Evolutionary conservation across 1,140 invertebrate species (phyloP).

Genomic region (Euwallacea fornicatus): DNA sequence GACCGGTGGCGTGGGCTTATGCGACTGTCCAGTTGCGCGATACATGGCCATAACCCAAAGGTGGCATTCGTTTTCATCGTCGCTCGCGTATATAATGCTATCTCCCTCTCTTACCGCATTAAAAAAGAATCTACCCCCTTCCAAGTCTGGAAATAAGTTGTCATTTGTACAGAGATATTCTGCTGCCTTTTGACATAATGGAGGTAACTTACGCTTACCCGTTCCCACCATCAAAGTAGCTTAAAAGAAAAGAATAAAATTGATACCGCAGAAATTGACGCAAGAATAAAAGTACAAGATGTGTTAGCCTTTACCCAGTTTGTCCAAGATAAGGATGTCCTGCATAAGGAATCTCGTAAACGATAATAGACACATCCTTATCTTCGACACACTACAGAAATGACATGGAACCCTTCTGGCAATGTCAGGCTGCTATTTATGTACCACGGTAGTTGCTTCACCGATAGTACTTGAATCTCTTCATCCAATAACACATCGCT

Average conservation of each 20-base stretch:
- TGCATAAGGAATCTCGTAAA: too few species aligned
- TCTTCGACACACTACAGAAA: too few species aligned
- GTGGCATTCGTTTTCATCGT: constrained; percentile 98
- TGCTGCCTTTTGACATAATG: constrained; percentile 23
- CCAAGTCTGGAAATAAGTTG: constrained; percentile 64
- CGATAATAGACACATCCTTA: too few species aligned
- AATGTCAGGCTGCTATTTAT: too few species aligned
- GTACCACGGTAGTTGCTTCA: too few species aligned
- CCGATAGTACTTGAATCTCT: too few species aligned
- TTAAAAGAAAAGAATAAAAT: constrained; percentile 51
- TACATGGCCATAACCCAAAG: constrained; percentile 99
- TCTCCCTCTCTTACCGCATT: constrained; percentile 98
- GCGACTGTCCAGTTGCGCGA: constrained; percentile 96
- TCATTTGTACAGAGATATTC: constrained; percentile 27
- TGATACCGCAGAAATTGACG: too few species aligned
- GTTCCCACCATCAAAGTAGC: constrained; percentile 89
- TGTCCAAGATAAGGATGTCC: too few species aligned
- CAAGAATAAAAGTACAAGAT: too few species aligned
- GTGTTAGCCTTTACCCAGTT: too few species aligned
- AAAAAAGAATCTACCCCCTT: constrained; percentile 93
- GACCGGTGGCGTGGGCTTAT: constrained; percentile 94
- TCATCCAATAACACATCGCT: too few species aligned
- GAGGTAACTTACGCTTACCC: constrained; percentile 60
- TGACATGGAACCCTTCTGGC: too few species aligned
- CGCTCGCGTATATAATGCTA: constrained; percentile 93